phyloP scores from a whole-genome alignment of 2,797 vertebrate species.

The Artibeus jamaicensis region DNA sequence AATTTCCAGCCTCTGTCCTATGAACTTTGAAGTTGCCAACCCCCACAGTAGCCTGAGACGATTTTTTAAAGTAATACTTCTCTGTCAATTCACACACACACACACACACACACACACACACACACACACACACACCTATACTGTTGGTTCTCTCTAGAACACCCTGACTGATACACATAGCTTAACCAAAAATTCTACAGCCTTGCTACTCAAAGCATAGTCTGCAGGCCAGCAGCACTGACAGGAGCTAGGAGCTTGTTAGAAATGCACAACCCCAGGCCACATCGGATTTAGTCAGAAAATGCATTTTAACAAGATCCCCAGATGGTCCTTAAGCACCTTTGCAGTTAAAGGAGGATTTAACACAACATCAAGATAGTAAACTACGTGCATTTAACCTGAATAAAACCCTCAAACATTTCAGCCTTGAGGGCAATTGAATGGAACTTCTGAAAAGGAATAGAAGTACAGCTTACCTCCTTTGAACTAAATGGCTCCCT shows the following conservation, averaged over 20 bases:
- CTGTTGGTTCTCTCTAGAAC: background rate
- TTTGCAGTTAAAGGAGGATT: background rate
- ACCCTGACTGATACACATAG: background rate
- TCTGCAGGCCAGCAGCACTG: background rate
- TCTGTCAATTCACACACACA: background rate
- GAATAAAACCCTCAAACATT: constrained; percentile 5
- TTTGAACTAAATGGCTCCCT: background rate
- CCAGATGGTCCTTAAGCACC: background rate
- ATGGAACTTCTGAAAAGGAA: background rate
- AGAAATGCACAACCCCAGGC: background rate
- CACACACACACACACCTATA: no score
- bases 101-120: background rate
- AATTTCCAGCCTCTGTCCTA: background rate
- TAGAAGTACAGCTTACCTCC: background rate
- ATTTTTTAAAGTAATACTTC: background rate
- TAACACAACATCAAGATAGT: background rate
- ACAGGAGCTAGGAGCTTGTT: background rate
- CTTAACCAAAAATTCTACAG: background rate
- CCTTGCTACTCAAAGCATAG: background rate
- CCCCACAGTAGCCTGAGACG: background rate
- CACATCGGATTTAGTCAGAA: background rate
- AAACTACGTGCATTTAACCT: background rate
- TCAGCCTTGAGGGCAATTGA: background rate
- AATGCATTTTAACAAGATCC: background rate
- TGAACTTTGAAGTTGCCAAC: background rate